Percentiles rank a stretch among this genome's conserved stretches.
These are phyloP conservation scores for Papilio polyxenes DNA, from an alignment of 1,140 invertebrate species.

Conservation along the genomic window DNA sequence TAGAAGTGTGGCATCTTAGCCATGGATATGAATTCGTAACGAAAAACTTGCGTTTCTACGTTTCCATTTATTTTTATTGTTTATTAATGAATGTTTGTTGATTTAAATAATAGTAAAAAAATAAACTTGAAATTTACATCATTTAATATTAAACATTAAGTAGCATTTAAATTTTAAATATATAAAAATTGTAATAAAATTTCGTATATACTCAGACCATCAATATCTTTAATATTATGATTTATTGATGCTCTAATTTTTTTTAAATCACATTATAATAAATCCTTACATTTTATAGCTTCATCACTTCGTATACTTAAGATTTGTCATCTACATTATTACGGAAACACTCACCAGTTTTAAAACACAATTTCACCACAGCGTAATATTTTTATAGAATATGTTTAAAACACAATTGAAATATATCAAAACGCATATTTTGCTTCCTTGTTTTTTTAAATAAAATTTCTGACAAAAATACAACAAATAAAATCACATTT, in stretches of 20 bases:
- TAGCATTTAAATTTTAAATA: neutral
- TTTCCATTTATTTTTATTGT: conserved; percentile 18
- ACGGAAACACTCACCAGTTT: conserved; percentile 5
- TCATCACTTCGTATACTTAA: neutral
- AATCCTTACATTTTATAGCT: neutral
- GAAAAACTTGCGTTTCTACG: neutral
- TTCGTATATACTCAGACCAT: neutral
- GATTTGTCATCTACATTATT: conserved; percentile 2
- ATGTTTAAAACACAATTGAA: neutral
- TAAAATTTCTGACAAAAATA: neutral
- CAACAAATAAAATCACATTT: neutral
- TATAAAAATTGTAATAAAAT: neutral
- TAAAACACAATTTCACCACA: neutral
- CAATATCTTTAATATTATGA: conserved; percentile 16
- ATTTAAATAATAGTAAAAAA: conserved; percentile 28
- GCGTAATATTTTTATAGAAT: neutral
- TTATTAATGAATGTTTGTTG: neutral
- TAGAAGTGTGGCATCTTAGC: conserved; percentile 20
- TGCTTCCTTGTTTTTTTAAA: too few species aligned
- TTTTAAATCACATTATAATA: conserved; percentile 2
- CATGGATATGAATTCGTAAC: conserved; percentile 28
- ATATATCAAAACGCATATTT: too few species aligned
- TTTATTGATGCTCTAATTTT: neutral
- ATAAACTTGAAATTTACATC: neutral
- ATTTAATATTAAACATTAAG: neutral